A percentile compares a stretch with the other conserved stretches of the same genome.
Conservation (phyloP, 2,888 invertebrate species). For the Phengaris arion region DNA sequence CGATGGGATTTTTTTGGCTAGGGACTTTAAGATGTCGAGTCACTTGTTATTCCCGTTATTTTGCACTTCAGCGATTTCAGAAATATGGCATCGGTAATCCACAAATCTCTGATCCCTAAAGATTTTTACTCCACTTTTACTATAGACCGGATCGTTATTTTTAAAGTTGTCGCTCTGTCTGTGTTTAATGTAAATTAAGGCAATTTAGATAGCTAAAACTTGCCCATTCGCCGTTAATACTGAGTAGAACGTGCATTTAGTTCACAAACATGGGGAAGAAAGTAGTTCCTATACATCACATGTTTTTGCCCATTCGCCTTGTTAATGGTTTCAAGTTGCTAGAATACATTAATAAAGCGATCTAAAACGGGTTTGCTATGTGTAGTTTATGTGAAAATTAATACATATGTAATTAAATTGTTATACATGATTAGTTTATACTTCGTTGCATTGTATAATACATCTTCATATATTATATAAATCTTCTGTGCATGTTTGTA, state of each 20-base stretch:
- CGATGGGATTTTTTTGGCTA: background rate
- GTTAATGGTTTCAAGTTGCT: conserved; percentile 10
- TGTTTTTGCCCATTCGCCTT: conserved; percentile 4
- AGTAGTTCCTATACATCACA: conserved; percentile 10
- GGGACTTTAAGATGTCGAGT: conserved; percentile 10
- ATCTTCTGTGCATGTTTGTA: too few relatives aligned
- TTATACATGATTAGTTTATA: conserved; percentile 1
- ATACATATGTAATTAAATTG: background rate
- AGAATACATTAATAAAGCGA: conserved; percentile 14
- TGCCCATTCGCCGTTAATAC: background rate
- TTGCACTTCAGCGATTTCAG: background rate
- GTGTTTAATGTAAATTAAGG: conserved; percentile 2
- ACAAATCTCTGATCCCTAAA: background rate
- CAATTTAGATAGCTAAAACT: conserved; percentile 8
- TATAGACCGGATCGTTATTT: background rate
- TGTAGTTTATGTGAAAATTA: background rate
- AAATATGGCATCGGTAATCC: background rate
- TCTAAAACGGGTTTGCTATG: conserved; percentile 9
- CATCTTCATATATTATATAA: too few relatives aligned
- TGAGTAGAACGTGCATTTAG: background rate
- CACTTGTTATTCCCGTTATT: background rate
- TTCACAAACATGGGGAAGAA: conserved; percentile 11
- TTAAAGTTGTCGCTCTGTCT: conserved; percentile 10
- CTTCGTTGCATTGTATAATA: background rate
- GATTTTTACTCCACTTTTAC: conserved; percentile 8